These are phyloP conservation scores for Lasioglossum morio DNA, from an alignment of 2,888 invertebrate genomes.

Conservation along the genomic window DNA sequence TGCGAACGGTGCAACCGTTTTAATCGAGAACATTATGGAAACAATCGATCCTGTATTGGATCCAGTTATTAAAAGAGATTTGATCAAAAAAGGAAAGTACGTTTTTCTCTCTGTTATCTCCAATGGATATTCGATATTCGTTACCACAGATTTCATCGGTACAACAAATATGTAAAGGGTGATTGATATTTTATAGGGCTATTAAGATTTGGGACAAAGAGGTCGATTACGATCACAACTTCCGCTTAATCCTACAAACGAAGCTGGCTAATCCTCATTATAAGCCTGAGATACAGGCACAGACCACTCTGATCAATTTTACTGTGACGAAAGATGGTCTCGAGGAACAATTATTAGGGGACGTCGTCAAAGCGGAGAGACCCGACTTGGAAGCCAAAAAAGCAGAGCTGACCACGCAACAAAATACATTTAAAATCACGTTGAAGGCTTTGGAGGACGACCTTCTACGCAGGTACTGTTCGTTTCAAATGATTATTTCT, in stretches of 20 bases:
- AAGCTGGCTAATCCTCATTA: conserved; percentile 98
- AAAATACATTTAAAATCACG: conserved; percentile 97
- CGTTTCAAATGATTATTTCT: neutral
- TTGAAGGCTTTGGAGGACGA: conserved; percentile 97
- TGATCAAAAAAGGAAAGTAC: conserved; percentile 93
- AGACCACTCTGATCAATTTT: conserved; percentile 97
- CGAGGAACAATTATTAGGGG: conserved; percentile 96
- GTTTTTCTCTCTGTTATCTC: neutral
- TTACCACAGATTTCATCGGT: neutral
- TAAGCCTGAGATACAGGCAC: conserved; percentile 98
- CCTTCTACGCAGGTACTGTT: conserved; percentile 87
- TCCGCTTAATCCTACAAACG: conserved; percentile 95
- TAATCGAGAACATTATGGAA: conserved; percentile 96
- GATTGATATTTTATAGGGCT: conserved; percentile 82
- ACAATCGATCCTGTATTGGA: conserved; percentile 95
- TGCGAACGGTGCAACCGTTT: conserved; percentile 90
- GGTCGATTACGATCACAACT: conserved; percentile 93
- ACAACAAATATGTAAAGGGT: neutral
- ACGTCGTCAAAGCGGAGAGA: conserved; percentile 96
- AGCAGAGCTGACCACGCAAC: conserved; percentile 94
- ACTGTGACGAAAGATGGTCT: conserved; percentile 97
- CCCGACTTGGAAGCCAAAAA: conserved; percentile 95
- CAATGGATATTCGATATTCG: too few relatives aligned
- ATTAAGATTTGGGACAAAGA: conserved; percentile 96
- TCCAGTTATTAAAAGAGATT: conserved; percentile 93